Evolutionary conservation across 2,888 invertebrate genomes (phyloP), one percentile per base, ranked within the genome.

Genomic region (Melanostoma mellinum): DNA sequence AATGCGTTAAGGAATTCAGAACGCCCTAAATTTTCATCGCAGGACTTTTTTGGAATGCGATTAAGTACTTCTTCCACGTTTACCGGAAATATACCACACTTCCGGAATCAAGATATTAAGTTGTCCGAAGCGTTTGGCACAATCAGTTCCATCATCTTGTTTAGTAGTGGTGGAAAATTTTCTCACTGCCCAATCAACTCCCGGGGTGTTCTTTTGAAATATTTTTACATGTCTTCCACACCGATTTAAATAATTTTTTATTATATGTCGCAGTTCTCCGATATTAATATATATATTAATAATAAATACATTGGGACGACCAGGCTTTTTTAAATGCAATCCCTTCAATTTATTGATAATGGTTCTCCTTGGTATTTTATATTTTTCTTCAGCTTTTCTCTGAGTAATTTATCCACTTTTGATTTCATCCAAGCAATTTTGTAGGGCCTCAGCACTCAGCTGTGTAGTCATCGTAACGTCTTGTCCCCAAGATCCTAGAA

Each of bases 351-450:
- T 61, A 5, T 61, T 4, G 35, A 61, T 35, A 35, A 61, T 58
- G 2, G 58, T 58, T n/a, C 58, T 58, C 30, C 58, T 58, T 58
- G 58, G 32, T 44, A 58, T 58, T 42, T 58, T 44, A 32, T 58
- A 58, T n/a, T 44, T 58, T 10, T 58, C 33, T 42, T 58, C 42
- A 3, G 58, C 58, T 30, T 58, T 42, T 32, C 58, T 58, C 6
- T 44, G 58, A n/a, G 58, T 42, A 58, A 58, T 58, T 42, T 42
- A 42, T 33, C 46, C 10, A 4, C 61, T 61, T 46, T 46, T 61
- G 5, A 46, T 61, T 10, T 61, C 61, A 6, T 61, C 61, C 61
- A 61, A 35, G 35, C 58, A 58, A 30, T 58, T 42, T 58, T 4
- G 30, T 42, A 58, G 30, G 42, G 55, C n/a, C n/a, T n/a, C n/a